phyloP scores from a whole-genome alignment of 2,888 invertebrate genomes.

The Cheilosia pagana region DNA sequence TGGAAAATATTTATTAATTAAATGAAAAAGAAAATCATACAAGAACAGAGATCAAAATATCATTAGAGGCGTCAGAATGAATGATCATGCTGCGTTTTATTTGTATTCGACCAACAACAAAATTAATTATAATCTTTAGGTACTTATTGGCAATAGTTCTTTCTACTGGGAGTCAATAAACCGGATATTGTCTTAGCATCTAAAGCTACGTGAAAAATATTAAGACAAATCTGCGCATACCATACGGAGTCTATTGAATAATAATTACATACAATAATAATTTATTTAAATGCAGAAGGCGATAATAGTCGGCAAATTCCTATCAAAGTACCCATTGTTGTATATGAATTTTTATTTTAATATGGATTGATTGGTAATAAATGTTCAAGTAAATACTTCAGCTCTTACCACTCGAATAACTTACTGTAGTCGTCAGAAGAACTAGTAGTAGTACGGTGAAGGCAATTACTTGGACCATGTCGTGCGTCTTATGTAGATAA shows the following conservation, averaged over 20 bases:
- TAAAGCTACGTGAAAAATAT: no score
- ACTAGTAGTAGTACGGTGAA: neutral
- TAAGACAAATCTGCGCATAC: no score
- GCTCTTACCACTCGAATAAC: conserved; percentile 7
- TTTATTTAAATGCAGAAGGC: neutral
- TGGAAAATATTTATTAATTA: neutral
- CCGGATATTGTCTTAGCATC: conserved; percentile 3
- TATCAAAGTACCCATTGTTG: neutral
- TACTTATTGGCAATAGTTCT: neutral
- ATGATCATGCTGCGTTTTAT: neutral
- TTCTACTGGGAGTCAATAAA: neutral
- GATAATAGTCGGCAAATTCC: neutral
- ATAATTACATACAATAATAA: neutral
- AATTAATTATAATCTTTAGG: neutral
- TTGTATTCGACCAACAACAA: neutral
- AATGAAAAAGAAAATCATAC: no score
- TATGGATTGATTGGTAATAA: neutral
- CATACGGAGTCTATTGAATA: no score
- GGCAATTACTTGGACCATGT: neutral
- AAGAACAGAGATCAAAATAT: neutral
- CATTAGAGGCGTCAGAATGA: neutral
- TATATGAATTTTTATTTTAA: neutral
- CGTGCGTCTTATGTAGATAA: neutral
- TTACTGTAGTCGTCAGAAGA: conserved; percentile 3
- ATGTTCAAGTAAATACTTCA: neutral